Conservation (phyloP, 2,113 vertebrate species). For the Epinephelus moara region DNA sequence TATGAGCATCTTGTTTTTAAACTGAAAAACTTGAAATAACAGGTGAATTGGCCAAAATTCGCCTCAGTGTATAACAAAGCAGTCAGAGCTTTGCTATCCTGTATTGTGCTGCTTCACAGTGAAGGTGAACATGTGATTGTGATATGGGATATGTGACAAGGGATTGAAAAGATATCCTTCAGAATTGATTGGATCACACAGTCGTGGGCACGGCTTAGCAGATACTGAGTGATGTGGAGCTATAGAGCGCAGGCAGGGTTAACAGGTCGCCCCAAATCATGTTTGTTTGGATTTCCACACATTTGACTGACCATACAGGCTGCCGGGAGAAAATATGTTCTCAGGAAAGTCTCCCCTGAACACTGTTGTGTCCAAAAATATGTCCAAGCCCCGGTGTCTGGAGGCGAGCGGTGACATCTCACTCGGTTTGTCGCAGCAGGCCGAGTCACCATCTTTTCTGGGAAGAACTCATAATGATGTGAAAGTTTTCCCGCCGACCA, state of each 20-base stretch:
- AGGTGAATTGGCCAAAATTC: too few relatives aligned
- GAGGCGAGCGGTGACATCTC: neutral
- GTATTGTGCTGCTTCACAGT: neutral
- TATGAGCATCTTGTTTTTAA: too few relatives aligned
- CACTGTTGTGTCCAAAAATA: neutral
- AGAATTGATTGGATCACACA: neutral
- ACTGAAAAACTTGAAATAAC: too few relatives aligned
- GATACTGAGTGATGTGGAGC: neutral
- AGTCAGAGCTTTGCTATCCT: neutral
- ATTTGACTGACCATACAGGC: neutral
- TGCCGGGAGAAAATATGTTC: neutral
- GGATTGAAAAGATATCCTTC: neutral
- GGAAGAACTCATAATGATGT: neutral
- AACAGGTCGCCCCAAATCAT: neutral
- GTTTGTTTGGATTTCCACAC: neutral
- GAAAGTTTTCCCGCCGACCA: neutral
- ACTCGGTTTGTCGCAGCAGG: neutral
- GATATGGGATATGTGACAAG: too few relatives aligned
- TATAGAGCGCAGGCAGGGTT: neutral
- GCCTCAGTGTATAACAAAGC: neutral
- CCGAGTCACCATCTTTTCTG: neutral
- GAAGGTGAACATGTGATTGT: neutral
- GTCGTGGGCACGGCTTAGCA: neutral
- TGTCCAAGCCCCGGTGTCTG: neutral
- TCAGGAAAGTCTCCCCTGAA: neutral